Evolutionary conservation across 2,888 invertebrate genomes (phyloP), one percentile per base, ranked within the genome.

Genomic region (Rhagium mordax): DNA sequence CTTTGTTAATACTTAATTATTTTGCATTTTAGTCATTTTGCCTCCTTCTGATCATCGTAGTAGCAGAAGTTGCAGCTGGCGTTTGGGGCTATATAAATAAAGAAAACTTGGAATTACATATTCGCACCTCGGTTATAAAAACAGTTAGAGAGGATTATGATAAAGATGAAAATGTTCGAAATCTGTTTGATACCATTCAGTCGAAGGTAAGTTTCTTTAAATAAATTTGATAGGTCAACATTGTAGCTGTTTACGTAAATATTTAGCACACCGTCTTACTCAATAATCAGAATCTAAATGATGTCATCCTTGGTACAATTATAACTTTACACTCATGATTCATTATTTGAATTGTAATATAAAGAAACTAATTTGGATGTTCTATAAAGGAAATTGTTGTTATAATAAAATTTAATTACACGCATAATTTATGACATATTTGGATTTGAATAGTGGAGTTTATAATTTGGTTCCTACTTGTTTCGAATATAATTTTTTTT

Each of bases 71-170:
- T 59, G 94, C 94, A 3, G 93, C 93, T 69, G 95, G 93, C 57
- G 91, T 93, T 81, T 95, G 94, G 93, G 92, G 93, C 53, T 94
- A 93, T 84, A 91, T 92, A 76, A 93, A 95, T 84, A 91, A 91
- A 79, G 92, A 93, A 70, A 89, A 91, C 81, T 88, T 94, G 71
- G 91, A 93, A 84, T 89, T 91, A 64, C 90, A 93, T 81, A 90
- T 94, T 47, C 90, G 91, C 73, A 89, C 90, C 41, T 91, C 91
- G 21, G 91, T 94, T 41, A 90, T 91, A 80, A 88, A 89, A 64
- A 92, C 93, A 1, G 92, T 94, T 48, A 89, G 91, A 82, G 89
- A 91, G 76, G 91, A 93, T 81, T 94, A 94, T 82, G 87, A 88
- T 74, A 88, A 87, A 79, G 88, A 90, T 74, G 79, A 84, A 20